phyloP scores from a whole-genome alignment of 23 tunicate genomes.

The Styela plicata region DNA sequence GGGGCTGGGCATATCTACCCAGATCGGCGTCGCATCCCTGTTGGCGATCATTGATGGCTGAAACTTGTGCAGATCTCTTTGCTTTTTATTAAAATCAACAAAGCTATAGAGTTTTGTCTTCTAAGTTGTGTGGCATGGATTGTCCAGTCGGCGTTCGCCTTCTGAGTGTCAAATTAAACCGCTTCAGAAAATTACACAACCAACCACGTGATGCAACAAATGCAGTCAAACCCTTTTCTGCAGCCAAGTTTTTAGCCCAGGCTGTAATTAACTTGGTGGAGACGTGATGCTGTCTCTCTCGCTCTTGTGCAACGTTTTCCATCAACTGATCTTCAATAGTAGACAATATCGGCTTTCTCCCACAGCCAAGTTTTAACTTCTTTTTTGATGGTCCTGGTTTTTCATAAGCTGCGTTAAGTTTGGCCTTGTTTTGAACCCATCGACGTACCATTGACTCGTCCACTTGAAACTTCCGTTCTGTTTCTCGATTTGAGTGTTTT shows the following conservation, averaged over 20 bases:
- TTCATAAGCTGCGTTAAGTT: constrained; percentile 30
- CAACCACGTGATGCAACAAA: constrained; percentile 18
- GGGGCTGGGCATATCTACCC: too few relatives aligned
- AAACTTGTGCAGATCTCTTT: too few relatives aligned
- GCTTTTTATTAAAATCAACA: too few relatives aligned
- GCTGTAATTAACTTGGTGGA: constrained; percentile 43
- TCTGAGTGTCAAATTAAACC: constrained; percentile 3
- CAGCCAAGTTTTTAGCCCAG: constrained; percentile 54
- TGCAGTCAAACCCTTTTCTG: constrained; percentile 22
- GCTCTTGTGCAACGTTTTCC: constrained; percentile 46
- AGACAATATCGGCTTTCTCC: constrained; percentile 25
- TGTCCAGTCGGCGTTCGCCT: too few relatives aligned
- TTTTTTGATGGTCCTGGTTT: constrained; percentile 44
- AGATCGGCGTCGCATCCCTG: too few relatives aligned
- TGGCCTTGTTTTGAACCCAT: constrained; percentile 41
- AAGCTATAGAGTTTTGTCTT: too few relatives aligned
- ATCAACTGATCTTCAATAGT: constrained; percentile 45
- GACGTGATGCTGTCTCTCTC: constrained; percentile 48
- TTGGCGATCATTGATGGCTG: too few relatives aligned
- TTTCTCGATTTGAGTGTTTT: constrained; percentile 41
- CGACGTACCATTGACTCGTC: constrained; percentile 56
- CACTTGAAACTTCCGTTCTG: constrained; percentile 46
- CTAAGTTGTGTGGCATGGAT: too few relatives aligned
- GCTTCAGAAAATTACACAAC: constrained; percentile 1
- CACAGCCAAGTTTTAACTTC: constrained; percentile 41